phyloP scores from a whole-genome alignment of 2,888 invertebrate species.

The Caradrina clavipalpis region DNA sequence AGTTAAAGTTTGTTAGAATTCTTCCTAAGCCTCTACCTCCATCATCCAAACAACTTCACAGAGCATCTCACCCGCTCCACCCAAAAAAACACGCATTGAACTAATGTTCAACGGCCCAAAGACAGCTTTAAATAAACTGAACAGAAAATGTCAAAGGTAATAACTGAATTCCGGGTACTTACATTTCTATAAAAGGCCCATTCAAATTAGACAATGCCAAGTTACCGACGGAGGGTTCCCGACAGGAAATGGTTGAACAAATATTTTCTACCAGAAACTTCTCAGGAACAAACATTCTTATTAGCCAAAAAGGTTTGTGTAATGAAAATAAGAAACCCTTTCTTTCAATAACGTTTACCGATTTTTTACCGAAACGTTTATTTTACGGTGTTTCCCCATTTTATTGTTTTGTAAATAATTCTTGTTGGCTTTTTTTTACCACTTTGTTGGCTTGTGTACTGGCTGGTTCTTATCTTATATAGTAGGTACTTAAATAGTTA shows the following conservation, averaged over 20 bases:
- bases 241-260: slow-evolving; percentile 60
- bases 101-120: neutral
- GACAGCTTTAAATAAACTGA: slow-evolving; percentile 4
- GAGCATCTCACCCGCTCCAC: too few relatives aligned
- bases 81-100: neutral
- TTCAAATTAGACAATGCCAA: slow-evolving; percentile 47
- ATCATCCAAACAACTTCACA: too few relatives aligned
- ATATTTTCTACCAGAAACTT: slow-evolving; percentile 50
- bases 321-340: slow-evolving; percentile 71
- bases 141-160: slow-evolving; percentile 31
- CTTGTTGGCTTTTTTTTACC: slow-evolving; percentile 4
- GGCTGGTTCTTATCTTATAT: slow-evolving; percentile 25
- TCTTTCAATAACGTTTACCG: slow-evolving; percentile 61
- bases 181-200: slow-evolving; percentile 30
- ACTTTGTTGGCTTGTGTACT: neutral
- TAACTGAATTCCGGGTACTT: slow-evolving; percentile 28
- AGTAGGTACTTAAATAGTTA: slow-evolving; percentile 4
- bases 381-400: slow-evolving; percentile 56
- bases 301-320: slow-evolving; percentile 71
- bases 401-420: slow-evolving; percentile 41
- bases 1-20: too few relatives aligned
- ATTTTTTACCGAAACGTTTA: slow-evolving; percentile 64
- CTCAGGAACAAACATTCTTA: slow-evolving; percentile 69
- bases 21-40: too few relatives aligned
- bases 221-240: slow-evolving; percentile 33